These are phyloP conservation scores for Coelogynopora nodosa DNA, from an alignment of 2,888 invertebrate species.

Conservation along the genomic window DNA sequence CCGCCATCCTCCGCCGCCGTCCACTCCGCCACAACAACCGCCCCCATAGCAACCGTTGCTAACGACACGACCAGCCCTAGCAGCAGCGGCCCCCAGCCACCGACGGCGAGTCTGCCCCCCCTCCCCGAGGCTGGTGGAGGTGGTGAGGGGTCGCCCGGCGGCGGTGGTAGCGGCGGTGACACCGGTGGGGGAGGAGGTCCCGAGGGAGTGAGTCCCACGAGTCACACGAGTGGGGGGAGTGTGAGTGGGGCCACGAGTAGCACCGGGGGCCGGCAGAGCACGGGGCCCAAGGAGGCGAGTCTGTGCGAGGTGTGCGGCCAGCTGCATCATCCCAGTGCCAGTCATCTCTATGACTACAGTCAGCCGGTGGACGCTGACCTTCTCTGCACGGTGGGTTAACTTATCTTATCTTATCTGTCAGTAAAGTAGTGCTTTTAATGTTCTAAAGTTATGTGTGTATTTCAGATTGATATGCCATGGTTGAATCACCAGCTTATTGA, in stretches of 20 bases:
- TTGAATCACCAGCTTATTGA: too few relatives aligned
- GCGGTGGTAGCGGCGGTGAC: too few relatives aligned
- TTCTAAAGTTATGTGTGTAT: too few relatives aligned
- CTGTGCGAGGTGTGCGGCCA: conserved; percentile 57
- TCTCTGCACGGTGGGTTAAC: conserved; percentile 54
- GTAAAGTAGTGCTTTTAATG: too few relatives aligned
- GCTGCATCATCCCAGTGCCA: conserved; percentile 55
- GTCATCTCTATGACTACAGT: conserved; percentile 63
- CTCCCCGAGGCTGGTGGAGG: not conserved
- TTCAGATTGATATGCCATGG: too few relatives aligned
- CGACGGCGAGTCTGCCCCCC: not conserved
- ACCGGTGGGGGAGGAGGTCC: too few relatives aligned
- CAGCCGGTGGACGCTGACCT: conserved; percentile 63
- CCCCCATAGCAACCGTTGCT: not conserved
- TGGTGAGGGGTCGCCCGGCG: too few relatives aligned
- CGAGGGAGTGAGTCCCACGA: not conserved
- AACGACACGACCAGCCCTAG: not conserved
- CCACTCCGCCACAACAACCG: not conserved
- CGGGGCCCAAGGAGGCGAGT: not conserved
- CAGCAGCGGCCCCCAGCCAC: not conserved
- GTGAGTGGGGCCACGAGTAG: not conserved
- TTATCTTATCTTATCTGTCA: too few relatives aligned
- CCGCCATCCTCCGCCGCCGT: not conserved
- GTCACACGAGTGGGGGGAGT: not conserved
- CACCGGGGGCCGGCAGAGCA: not conserved